Base-by-base conservation (phyloP, 2,797 vertebrate species). In the Morus bassanus region DNA sequence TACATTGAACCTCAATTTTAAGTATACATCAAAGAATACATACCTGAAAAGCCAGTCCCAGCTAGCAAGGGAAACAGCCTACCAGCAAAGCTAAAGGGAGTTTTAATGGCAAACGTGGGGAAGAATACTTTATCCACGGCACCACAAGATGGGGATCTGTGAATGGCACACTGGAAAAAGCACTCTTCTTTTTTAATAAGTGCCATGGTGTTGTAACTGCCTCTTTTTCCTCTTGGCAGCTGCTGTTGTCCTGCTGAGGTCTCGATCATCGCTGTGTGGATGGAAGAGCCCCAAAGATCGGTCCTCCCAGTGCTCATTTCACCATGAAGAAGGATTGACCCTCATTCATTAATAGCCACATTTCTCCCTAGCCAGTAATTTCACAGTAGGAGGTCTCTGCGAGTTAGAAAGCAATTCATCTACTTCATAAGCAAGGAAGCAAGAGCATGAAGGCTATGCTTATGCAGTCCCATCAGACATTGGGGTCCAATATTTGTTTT, bases 71-170 rank as follows among this genome's bases (percentile, higher is more conserved):
- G 46, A 54, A 83, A 74, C 35, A 67, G 12, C 33, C 63, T 53
- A 30, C 13, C 10, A 4, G 18, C 27, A 67, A 35, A 3, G 16
- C 7, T 13, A 82, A 35, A 35, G 22, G 30, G 46, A 51, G 5
- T 54, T 79, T 65, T 33, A 48, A 51, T 23, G 45, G 33, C 2
- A 31, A 85, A 59, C 1, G 0, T 4, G 12, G 18, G 21, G 23
- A 54, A 73, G 5, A 7, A 13, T 65, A 31, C 27, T 80, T 80
- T 88, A 7, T 54, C 41, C 31, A 39, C 15, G 1, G 4, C 39
- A 31, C 67, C 3, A 1, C 1, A 12, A 78, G 35, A 13, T 0
- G 0, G 22, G 24, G 23, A 50, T 31, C 56, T 5, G 4, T 41
- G 28, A 72, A 57, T 30, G 37, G 21, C n/a, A 43, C 18, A 54